These are phyloP conservation scores for Orgyia antiqua DNA, from an alignment of 2,888 invertebrate species.

Conservation along the genomic window DNA sequence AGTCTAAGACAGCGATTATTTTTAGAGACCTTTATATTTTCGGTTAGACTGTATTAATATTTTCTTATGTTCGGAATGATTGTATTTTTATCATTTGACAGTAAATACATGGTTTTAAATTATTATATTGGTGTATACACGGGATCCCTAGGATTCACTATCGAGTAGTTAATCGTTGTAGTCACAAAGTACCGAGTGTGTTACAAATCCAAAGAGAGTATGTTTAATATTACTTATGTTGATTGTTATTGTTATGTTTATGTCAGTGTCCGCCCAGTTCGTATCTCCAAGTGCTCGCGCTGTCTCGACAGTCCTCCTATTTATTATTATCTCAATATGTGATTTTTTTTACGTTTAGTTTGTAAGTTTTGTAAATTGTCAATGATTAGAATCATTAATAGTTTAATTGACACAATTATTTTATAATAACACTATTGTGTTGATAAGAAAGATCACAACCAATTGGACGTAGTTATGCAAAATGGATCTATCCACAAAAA, in stretches of 20 bases:
- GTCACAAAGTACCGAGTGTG: conserved; percentile 56
- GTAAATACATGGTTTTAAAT: background rate
- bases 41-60: too few species aligned
- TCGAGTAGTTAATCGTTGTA: conserved; percentile 53
- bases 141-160: too few species aligned
- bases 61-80: too few species aligned
- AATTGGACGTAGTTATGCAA: too few species aligned
- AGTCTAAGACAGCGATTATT: too few species aligned
- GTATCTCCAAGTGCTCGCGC: conserved; percentile 66
- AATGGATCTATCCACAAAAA: too few species aligned
- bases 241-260: conserved; percentile 30
- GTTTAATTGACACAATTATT: background rate
- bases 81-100: too few species aligned
- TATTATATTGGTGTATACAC: conserved; percentile 1
- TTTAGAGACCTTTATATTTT: too few species aligned
- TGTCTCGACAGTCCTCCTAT: conserved; percentile 67
- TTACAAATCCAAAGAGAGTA: conserved; percentile 64
- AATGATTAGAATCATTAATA: too few species aligned
- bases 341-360: conserved; percentile 60
- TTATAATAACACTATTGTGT: background rate
- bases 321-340: conserved; percentile 72
- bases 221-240: too few species aligned
- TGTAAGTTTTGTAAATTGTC: conserved; percentile 33
- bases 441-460: too few species aligned
- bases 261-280: conserved; percentile 57